Percentiles rank a stretch among this genome's conserved stretches.
Evolutionary conservation across 2,797 vertebrate species (phyloP).

Genomic region (Pseudomugil gertrudae): DNA sequence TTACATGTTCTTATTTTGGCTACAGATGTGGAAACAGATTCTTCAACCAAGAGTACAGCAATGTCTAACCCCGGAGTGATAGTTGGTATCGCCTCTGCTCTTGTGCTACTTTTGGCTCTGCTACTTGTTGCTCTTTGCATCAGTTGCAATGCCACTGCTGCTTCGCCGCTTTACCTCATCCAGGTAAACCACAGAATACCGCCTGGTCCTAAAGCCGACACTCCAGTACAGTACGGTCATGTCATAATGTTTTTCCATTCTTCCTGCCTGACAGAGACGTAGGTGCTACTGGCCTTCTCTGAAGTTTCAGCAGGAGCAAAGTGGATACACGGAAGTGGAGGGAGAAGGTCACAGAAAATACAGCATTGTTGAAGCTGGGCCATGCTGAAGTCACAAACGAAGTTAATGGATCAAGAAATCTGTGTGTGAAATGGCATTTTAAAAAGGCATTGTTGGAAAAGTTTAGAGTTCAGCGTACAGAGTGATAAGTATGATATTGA

Average conservation of each 20-base stretch:
- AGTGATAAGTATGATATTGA: background rate
- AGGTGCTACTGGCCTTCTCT: slow-evolving; percentile 86
- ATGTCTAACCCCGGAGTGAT: slow-evolving; percentile 84
- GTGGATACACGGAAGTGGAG: slow-evolving; percentile 87
- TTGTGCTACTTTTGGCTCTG: slow-evolving; percentile 84
- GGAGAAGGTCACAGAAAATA: slow-evolving; percentile 84
- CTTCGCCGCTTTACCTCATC: slow-evolving; percentile 82
- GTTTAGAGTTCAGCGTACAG: slow-evolving; percentile 6
- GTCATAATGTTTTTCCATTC: background rate
- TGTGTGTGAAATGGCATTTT: background rate
- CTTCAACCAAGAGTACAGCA: slow-evolving; percentile 60
- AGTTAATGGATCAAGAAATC: slow-evolving; percentile 9
- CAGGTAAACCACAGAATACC: slow-evolving; percentile 65
- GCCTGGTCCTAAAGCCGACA: background rate
- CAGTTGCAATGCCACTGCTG: slow-evolving; percentile 84
- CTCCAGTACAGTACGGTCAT: background rate
- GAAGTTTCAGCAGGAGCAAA: slow-evolving; percentile 86
- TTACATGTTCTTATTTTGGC: slow-evolving; percentile 4
- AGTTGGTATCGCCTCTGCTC: slow-evolving; percentile 85
- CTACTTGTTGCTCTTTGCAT: slow-evolving; percentile 88
- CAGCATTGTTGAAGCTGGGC: slow-evolving; percentile 85
- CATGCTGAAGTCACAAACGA: slow-evolving; percentile 74
- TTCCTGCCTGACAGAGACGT: slow-evolving; percentile 75
- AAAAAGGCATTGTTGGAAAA: slow-evolving; percentile 13
- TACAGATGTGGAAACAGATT: slow-evolving; percentile 67